Percentiles rank a stretch among this genome's conserved stretches.
Conservation (phyloP, 2,888 invertebrate genomes). For the Athalia cordata region DNA sequence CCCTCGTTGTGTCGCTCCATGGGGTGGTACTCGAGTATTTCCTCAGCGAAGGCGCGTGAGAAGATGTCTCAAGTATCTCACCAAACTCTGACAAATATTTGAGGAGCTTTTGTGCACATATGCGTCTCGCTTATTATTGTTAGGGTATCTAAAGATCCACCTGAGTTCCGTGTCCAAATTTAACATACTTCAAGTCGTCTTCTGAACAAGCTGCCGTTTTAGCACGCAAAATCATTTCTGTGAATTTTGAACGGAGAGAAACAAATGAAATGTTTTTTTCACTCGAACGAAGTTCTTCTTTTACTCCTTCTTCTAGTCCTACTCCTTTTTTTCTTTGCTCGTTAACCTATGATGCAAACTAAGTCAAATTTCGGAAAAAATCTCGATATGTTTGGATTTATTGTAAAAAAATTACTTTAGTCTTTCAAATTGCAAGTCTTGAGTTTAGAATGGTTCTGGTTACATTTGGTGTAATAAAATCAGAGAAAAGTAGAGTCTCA, state of each 20-base stretch:
- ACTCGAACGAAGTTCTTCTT: conserved; percentile 1
- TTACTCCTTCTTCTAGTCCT: background rate
- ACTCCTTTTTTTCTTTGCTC: background rate
- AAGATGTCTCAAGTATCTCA: conserved; percentile 56
- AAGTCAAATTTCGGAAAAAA: conserved; percentile 24
- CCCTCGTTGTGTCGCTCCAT: too few relatives aligned
- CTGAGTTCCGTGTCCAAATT: conserved; percentile 32
- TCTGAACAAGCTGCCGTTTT: background rate
- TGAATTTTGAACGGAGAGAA: conserved; percentile 13
- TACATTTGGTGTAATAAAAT: background rate
- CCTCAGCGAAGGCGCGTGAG: conserved; percentile 42
- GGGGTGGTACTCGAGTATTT: conserved; percentile 48
- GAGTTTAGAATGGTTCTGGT: background rate
- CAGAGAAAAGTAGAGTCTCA: background rate
- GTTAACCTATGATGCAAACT: conserved; percentile 25
- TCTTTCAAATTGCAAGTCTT: conserved; percentile 27
- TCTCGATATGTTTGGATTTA: conserved; percentile 20
- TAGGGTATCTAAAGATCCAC: conserved; percentile 21
- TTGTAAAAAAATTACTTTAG: too few relatives aligned
- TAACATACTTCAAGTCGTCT: background rate
- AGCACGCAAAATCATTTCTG: conserved; percentile 24
- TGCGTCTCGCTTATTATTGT: conserved; percentile 45
- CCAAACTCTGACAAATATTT: conserved; percentile 60
- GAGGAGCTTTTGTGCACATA: conserved; percentile 58
- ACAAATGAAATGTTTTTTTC: conserved; percentile 18